These are phyloP conservation scores for Brachyptera putata DNA, from an alignment of 2,888 invertebrate genomes.

Conservation along the genomic window DNA sequence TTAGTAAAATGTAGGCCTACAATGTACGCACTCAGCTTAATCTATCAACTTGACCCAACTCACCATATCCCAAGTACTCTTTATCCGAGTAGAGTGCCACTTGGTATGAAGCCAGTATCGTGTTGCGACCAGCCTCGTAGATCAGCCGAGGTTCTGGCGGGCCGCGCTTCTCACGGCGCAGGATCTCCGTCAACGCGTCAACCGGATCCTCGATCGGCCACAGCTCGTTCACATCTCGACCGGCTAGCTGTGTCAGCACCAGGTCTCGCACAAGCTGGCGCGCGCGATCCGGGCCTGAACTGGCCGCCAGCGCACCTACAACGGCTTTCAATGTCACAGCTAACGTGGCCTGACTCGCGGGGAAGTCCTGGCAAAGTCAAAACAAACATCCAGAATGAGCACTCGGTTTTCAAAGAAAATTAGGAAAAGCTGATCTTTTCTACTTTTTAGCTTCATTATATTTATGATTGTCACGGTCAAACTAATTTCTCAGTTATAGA, in stretches of 20 bases:
- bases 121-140: conserved; percentile 70
- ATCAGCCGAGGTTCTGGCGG: conserved; percentile 76
- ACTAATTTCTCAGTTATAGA: too few species aligned
- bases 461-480: too few species aligned
- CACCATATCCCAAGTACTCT: conserved; percentile 77
- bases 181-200: conserved; percentile 58
- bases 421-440: not conserved
- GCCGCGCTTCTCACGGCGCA: conserved; percentile 55
- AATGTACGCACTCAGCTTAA: too few species aligned
- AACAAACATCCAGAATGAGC: too few species aligned
- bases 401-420: not conserved
- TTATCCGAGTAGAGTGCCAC: conserved; percentile 85
- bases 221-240: conserved; percentile 77
- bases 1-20: too few species aligned
- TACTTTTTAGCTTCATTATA: not conserved
- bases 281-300: conserved; percentile 61
- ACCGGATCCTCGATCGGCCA: conserved; percentile 81
- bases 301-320: conserved; percentile 67
- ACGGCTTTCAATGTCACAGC: conserved; percentile 76
- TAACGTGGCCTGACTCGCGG: conserved; percentile 58
- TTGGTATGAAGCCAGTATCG: conserved; percentile 77
- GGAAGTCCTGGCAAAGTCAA: conserved; percentile 60
- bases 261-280: conserved; percentile 81
- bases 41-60: too few species aligned
- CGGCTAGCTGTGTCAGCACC: conserved; percentile 73